Percentiles rank a stretch among this genome's conserved stretches.
Conservation (phyloP, 2,888 invertebrate genomes). For the Nemotelus pantherinus region DNA sequence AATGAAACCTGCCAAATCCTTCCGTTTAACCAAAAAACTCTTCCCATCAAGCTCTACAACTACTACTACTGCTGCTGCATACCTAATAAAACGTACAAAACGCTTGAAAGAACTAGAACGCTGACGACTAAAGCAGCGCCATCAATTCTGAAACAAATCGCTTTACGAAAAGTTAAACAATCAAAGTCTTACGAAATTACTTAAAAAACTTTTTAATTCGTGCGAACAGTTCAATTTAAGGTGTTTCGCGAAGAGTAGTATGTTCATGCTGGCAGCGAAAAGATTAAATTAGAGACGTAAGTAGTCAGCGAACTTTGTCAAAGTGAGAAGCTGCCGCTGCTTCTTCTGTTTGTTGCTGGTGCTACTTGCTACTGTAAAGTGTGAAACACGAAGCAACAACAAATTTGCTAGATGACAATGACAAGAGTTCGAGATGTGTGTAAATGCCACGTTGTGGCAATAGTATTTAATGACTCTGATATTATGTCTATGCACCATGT, state of each 20-base stretch:
- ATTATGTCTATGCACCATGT: constrained; percentile 1
- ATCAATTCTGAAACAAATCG: constrained; percentile 34
- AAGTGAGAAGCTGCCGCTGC: too few relatives aligned
- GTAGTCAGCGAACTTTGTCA: not conserved
- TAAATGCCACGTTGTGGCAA: not conserved
- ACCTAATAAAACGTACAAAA: not conserved
- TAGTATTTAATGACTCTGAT: constrained; percentile 4
- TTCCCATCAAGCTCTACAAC: not conserved
- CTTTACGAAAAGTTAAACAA: constrained; percentile 43
- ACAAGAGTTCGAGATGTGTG: too few relatives aligned
- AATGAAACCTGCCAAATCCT: not conserved
- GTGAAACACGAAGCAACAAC: too few relatives aligned
- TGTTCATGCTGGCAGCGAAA: not conserved
- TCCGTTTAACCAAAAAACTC: not conserved
- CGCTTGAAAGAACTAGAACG: not conserved
- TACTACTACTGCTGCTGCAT: not conserved
- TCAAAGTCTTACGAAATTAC: constrained; percentile 39
- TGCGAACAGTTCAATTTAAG: constrained; percentile 41
- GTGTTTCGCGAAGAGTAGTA: constrained; percentile 4
- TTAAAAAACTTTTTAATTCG: constrained; percentile 43
- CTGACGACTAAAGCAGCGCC: not conserved
- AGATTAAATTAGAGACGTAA: not conserved
- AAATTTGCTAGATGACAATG: too few relatives aligned
- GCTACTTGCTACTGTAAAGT: too few relatives aligned
- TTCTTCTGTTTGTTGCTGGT: too few relatives aligned